Evolutionary conservation across 2,888 invertebrate species (phyloP).

Genomic region (Ellobium chinense): DNA sequence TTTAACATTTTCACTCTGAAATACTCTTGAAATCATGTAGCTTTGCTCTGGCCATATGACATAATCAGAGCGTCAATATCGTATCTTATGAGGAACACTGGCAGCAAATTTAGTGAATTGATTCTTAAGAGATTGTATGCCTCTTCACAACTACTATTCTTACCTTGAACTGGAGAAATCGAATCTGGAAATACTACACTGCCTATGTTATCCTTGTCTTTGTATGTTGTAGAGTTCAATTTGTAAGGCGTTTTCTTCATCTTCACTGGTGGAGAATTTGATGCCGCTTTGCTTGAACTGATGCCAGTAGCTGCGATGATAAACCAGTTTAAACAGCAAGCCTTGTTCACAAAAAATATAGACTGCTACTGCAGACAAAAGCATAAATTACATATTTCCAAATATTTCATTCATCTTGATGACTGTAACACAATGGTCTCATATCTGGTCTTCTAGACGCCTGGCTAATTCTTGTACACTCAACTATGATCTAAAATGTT

Average conservation of each 20-base stretch:
- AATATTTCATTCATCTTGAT: no score
- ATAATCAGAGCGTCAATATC: background rate
- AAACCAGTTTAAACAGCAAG: no score
- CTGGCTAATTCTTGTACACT: no score
- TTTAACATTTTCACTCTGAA: no score
- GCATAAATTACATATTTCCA: no score
- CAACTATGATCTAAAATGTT: no score
- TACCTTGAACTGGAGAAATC: conserved; percentile 26
- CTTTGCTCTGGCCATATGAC: no score
- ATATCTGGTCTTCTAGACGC: no score
- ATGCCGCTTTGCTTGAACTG: background rate
- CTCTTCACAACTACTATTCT: background rate
- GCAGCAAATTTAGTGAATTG: background rate
- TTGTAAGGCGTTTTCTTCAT: background rate
- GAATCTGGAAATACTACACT: conserved; percentile 6
- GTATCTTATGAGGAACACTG: background rate
- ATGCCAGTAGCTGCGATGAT: conserved; percentile 8
- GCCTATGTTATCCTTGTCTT: conserved; percentile 18
- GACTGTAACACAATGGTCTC: no score
- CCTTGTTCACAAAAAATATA: no score
- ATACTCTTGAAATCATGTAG: no score
- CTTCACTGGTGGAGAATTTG: conserved; percentile 20
- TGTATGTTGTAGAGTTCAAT: conserved; percentile 16
- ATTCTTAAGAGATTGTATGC: background rate
- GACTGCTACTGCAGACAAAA: no score